Evolutionary conservation across 2,888 invertebrate species (phyloP), one percentile per base, ranked within the genome.

Genomic region (Boloria selene): DNA sequence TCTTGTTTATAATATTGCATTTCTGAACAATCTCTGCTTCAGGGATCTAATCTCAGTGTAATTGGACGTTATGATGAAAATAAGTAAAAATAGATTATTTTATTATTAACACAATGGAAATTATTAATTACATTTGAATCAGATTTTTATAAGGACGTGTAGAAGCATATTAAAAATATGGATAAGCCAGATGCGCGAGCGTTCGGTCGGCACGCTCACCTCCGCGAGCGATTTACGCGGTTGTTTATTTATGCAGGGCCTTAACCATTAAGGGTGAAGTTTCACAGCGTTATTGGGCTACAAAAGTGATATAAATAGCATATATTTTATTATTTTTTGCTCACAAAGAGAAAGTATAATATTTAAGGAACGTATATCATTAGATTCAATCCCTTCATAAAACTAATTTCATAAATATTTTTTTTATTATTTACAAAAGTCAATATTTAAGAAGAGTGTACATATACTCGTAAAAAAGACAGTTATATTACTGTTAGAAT

Each of bases 151-250:
- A 53, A 31, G 31, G 13, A 26, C 4, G 10, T 17, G 22, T 55
- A 52, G 26, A 54, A 38, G 54, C 71, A 68, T 64, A 68, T 63
- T 65, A 67, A 56, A 74, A 70, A 70, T 71, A 70, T 61, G 38
- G 52, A 42, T 49, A 67, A 51, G 70, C 75, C 85, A 85, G 86
- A 82, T 85, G 85, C 79, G 67, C 31, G 31, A 38, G 31, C 31
- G 31, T 10, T 72, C 73, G 77, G 78, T 71, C 73, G 76, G 79
- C 78, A 79, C 79, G 79, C 74, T 56, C 74, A 69, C 72, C 73
- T 73, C 71, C 71, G 73, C 77, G 67, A 72, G 72, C 77, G 73
- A 77, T 76, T 76, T 77, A 75, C 76, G 69, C 68, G 55, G 51
- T 68, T 68, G 68, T 72, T 72, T 70, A 70, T 71, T 68, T 62